Conservation (phyloP, 2,797 vertebrate genomes). For the Botia almorhae region DNA sequence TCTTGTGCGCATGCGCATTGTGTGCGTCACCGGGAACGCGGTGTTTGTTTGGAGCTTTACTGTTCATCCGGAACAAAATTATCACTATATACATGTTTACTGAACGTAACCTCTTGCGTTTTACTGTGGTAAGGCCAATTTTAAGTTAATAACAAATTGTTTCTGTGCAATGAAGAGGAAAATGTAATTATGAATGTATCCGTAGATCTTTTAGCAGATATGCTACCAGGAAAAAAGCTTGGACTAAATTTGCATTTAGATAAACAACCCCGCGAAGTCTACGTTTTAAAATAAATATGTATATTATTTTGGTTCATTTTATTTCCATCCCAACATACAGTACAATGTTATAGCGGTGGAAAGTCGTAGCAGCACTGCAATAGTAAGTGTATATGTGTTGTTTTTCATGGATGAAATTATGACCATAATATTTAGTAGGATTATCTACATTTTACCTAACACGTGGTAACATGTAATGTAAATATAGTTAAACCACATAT, state of each 20-base stretch:
- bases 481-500: no score
- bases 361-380: neutral
- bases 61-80: conserved; percentile 7
- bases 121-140: conserved; percentile 18
- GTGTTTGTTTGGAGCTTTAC: neutral
- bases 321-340: neutral
- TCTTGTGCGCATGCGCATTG: conserved; percentile 25
- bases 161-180: neutral
- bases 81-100: conserved; percentile 17
- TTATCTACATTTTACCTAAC: no score
- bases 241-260: neutral
- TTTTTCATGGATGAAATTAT: neutral
- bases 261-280: neutral
- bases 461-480: no score
- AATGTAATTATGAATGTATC: neutral
- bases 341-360: neutral
- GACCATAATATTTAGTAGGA: no score
- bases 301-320: neutral
- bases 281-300: neutral
- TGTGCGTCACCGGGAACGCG: neutral
- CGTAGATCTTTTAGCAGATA: conserved; percentile 4
- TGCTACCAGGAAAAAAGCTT: conserved; percentile 17
- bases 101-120: neutral
- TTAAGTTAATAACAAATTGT: no score
- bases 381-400: neutral